Conservation (phyloP, 2,888 invertebrate genomes). For the Cephus pulcher region DNA sequence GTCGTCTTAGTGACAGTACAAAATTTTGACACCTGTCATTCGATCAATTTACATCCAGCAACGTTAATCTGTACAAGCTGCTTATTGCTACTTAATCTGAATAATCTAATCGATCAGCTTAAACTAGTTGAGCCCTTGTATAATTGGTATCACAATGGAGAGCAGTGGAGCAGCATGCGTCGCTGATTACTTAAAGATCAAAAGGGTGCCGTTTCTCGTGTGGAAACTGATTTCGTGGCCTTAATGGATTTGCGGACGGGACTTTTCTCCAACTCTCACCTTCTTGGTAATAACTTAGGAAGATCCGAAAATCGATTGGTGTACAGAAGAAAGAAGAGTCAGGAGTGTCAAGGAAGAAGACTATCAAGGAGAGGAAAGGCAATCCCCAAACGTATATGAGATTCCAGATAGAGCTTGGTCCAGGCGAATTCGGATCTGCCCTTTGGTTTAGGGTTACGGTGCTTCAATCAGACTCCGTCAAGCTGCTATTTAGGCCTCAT, state of each 20-base stretch:
- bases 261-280: neutral
- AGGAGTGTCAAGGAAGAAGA: neutral
- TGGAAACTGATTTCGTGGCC: neutral
- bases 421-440: neutral
- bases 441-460: neutral
- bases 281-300: neutral
- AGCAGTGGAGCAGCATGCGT: neutral
- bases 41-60: neutral
- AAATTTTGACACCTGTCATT: neutral
- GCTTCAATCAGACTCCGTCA: neutral
- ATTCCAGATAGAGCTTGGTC: neutral
- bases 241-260: neutral
- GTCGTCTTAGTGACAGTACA: neutral
- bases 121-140: neutral
- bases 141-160: neutral
- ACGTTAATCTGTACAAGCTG: neutral
- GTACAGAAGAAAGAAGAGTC: neutral
- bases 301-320: neutral
- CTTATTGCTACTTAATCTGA: neutral
- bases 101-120: neutral
- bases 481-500: neutral
- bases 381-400: neutral
- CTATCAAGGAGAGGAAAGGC: neutral
- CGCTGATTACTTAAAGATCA: neutral
- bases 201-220: neutral